These are phyloP conservation scores for Nothobranchius kuhntae DNA, from an alignment of 2,113 vertebrate genomes.

Conservation along the genomic window DNA sequence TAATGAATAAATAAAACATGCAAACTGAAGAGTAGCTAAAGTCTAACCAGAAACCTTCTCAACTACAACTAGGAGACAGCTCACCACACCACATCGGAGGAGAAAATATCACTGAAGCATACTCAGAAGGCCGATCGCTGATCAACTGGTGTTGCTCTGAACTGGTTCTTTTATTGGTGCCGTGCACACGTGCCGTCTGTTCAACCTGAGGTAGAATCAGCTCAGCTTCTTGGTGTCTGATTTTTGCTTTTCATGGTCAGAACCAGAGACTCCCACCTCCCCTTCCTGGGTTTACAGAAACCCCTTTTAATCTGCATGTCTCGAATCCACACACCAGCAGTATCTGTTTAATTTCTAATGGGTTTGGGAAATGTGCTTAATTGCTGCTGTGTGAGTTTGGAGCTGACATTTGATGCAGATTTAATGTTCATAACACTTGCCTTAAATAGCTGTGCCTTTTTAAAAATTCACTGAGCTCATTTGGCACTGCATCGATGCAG, in stretches of 20 bases:
- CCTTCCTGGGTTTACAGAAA: slow-evolving; percentile 24
- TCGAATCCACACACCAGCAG: slow-evolving; percentile 20
- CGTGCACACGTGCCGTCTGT: slow-evolving; percentile 32
- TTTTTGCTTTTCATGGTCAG: slow-evolving; percentile 30
- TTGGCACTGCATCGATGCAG: slow-evolving; percentile 66
- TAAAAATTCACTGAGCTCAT: slow-evolving; percentile 71
- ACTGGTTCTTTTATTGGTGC: slow-evolving; percentile 34
- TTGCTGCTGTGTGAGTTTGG: slow-evolving; percentile 64
- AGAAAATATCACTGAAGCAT: background rate
- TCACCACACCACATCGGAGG: background rate
- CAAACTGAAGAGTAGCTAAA: background rate
- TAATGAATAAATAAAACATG: background rate
- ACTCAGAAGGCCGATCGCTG: slow-evolving; percentile 2
- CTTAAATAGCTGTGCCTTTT: slow-evolving; percentile 75
- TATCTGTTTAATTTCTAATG: slow-evolving; percentile 63
- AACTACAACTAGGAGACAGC: background rate
- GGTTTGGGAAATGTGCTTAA: slow-evolving; percentile 65
- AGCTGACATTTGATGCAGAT: slow-evolving; percentile 69
- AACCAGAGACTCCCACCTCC: background rate
- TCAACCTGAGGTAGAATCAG: slow-evolving; percentile 24
- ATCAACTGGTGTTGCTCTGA: slow-evolving; percentile 31
- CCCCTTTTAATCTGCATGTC: slow-evolving; percentile 26
- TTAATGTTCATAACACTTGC: slow-evolving; percentile 68
- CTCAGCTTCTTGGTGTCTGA: slow-evolving; percentile 26
- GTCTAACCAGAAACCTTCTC: background rate